phyloP scores from a whole-genome alignment of 2,113 vertebrate genomes.

The Heterochromis multidens region DNA sequence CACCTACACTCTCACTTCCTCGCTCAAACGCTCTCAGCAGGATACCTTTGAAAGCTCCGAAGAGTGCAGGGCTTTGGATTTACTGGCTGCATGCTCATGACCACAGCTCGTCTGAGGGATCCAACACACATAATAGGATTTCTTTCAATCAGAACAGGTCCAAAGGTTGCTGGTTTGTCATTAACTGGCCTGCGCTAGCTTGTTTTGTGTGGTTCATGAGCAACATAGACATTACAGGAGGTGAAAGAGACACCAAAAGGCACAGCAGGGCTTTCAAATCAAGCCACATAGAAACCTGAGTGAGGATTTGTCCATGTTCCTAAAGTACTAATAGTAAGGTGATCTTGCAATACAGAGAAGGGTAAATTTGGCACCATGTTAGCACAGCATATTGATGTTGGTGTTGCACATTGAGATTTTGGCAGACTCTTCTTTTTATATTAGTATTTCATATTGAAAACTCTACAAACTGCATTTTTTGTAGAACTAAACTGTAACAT shows the following conservation, averaged over 20 bases:
- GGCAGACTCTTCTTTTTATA: slow-evolving; percentile 31
- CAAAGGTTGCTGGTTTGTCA: slow-evolving; percentile 11
- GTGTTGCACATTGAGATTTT: slow-evolving; percentile 27
- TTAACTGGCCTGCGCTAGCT: not conserved
- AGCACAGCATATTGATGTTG: not conserved
- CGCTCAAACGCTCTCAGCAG: not conserved
- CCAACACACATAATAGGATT: slow-evolving; percentile 58
- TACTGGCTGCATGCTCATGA: slow-evolving; percentile 18
- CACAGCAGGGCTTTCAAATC: not conserved
- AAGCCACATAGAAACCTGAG: not conserved
- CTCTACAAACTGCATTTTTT: slow-evolving; percentile 6
- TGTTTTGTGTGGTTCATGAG: slow-evolving; percentile 10
- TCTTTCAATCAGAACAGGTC: slow-evolving; percentile 8
- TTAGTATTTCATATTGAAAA: slow-evolving; percentile 63
- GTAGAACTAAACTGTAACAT: slow-evolving; percentile 7
- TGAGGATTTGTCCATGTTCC: not conserved
- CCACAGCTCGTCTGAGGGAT: not conserved
- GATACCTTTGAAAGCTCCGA: slow-evolving; percentile 10
- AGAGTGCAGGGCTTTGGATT: slow-evolving; percentile 29
- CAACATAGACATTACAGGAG: slow-evolving; percentile 1
- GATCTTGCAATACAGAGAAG: not conserved
- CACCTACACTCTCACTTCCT: slow-evolving; percentile 19
- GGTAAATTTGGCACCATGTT: not conserved
- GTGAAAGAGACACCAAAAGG: not conserved
- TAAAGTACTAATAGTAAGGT: not conserved